Evolutionary conservation across 2,113 vertebrate genomes (phyloP), one percentile per base, ranked within the genome.

Genomic region (Nyctereutes procyonoides): DNA sequence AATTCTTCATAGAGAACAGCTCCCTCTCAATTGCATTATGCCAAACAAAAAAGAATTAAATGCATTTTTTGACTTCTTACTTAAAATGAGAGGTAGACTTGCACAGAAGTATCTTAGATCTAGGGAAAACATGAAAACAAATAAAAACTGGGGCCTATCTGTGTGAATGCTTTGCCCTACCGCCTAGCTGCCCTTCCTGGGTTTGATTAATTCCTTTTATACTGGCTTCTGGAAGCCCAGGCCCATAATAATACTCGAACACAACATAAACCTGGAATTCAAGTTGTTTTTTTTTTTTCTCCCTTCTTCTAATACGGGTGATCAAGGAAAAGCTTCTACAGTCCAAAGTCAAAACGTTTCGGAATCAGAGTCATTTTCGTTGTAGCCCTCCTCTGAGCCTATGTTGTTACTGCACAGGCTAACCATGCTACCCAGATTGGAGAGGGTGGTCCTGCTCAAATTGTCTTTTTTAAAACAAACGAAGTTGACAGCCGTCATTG

Each of bases 331-430:
- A 58, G 48, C 77, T 71, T 88, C 65, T 65, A 43, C 83, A 93
- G 86, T 94, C 76, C 96, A 92, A 96, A 98, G 98, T 99, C 99
- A 99, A 99, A 99, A 99, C 0, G 99, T 99, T 98, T 99, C 99
- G 0, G 99, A 99, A 98, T 99, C 99, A 0, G 99, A 99, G 98
- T 99, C 99, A 35, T 99, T 99, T 98, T 99, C 99, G n/a, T 99
- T 99, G 97, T 98, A 98, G 98, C 98, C 99, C 67, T 99, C 99
- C 98, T 99, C 99, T 17, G 99, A 98, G 98, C 97, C 98, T 97
- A 98, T 65, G 85, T 98, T 97, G 98, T 99, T 98, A 98, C 98
- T 98, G 90, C 98, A 98, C 43, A 98, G 98, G 97, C 98, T 98
- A 97, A 97, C 99, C 98, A 99, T 98, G 97, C 99, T 99, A 81